Evolutionary conservation across 1,140 invertebrate genomes (phyloP).

Genomic region (Goniozus legneri): DNA sequence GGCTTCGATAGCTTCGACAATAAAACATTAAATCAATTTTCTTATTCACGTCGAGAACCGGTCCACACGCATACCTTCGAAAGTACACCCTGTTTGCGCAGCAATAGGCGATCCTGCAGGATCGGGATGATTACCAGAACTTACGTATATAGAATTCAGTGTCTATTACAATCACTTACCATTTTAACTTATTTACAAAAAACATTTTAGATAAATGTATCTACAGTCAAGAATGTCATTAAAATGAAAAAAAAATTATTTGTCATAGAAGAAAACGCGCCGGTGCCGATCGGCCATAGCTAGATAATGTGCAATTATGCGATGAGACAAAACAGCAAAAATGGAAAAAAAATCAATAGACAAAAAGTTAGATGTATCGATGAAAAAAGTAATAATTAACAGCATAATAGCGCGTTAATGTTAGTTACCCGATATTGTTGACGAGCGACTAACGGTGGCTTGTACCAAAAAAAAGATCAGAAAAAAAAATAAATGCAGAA

Average conservation of each 20-base stretch:
- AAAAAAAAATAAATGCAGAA: slow-evolving; percentile 7
- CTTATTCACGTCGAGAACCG: slow-evolving; percentile 33
- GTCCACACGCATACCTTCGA: slow-evolving; percentile 33
- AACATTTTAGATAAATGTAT: slow-evolving; percentile 50
- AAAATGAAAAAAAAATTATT: too few species aligned
- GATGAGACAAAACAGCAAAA: too few species aligned
- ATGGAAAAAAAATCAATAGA: too few species aligned
- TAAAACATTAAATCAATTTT: slow-evolving; percentile 49
- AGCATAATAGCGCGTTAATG: slow-evolving; percentile 37
- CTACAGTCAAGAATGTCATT: slow-evolving; percentile 43
- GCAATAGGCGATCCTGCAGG: slow-evolving; percentile 38
- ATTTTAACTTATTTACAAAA: slow-evolving; percentile 51
- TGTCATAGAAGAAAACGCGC: slow-evolving; percentile 21
- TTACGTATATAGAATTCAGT: slow-evolving; percentile 50
- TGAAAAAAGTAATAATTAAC: slow-evolving; percentile 29
- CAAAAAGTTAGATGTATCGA: slow-evolving; percentile 22
- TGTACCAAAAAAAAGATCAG: slow-evolving; percentile 24
- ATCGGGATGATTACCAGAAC: slow-evolving; percentile 42
- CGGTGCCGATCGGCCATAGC: too few species aligned
- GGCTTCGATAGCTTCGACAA: slow-evolving; percentile 40
- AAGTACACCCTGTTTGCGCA: slow-evolving; percentile 35
- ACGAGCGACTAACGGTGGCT: slow-evolving; percentile 33
- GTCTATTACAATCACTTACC: slow-evolving; percentile 43
- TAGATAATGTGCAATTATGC: too few species aligned
- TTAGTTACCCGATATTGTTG: slow-evolving; percentile 33